A percentile compares a stretch with the other conserved stretches of the same genome.
phyloP scores from a whole-genome alignment of 2,113 vertebrate species.

The Hyperopisus bebe region DNA sequence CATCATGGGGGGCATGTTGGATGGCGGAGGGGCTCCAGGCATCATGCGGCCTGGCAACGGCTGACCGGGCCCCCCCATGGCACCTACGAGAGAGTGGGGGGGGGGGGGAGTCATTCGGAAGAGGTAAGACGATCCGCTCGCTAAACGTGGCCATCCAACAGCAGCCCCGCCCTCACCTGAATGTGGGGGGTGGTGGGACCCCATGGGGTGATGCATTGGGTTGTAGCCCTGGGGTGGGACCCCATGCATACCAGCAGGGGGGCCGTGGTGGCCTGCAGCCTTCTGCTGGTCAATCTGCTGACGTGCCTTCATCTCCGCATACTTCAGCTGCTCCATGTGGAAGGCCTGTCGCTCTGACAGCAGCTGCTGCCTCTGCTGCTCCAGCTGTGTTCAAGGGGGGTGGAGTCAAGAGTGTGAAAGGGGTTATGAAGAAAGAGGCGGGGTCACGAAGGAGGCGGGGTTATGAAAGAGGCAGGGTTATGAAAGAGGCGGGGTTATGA shows the following conservation, averaged over 20 bases:
- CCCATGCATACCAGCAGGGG: conserved; percentile 64
- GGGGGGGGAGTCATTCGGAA: not conserved
- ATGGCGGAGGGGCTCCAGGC: conserved; percentile 51
- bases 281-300: conserved; percentile 92
- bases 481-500: not conserved
- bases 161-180: conserved; percentile 64
- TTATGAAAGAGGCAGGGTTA: not conserved
- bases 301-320: conserved; percentile 83
- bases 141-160: no score
- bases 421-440: not conserved
- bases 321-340: conserved; percentile 99
- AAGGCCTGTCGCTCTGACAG: conserved; percentile 93
- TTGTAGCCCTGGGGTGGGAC: conserved; percentile 79
- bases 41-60: conserved; percentile 77
- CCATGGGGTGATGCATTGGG: conserved; percentile 86
- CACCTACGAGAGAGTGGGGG: conserved; percentile 56
- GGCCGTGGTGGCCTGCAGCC: conserved; percentile 44
- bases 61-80: conserved; percentile 72
- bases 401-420: not conserved
- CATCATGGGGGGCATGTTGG: conserved; percentile 71
- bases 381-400: conserved; percentile 59
- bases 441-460: no score
- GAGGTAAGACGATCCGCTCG: not conserved
- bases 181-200: conserved; percentile 77
- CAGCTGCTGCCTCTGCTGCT: conserved; percentile 94